Base-by-base conservation (phyloP, 2,888 invertebrate genomes). In the Synergus itoensis region DNA sequence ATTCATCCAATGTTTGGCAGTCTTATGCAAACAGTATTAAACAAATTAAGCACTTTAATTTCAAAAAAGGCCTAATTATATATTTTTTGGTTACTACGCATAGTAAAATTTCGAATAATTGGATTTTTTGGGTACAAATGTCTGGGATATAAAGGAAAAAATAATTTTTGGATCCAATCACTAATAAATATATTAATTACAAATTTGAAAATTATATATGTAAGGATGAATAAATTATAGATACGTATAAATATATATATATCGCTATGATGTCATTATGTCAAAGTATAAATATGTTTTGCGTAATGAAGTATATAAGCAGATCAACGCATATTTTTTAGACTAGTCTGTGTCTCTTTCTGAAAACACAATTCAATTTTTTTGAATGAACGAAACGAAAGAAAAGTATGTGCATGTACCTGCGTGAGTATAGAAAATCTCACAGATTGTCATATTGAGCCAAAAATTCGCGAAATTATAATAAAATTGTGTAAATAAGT, bases 281-380 rank as follows among this genome's bases (percentile, higher is more conserved):
- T 79, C 78, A 82, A 45, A 79, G 80, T 82, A 77, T 84, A 80
- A 83, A 83, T 79, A 80, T 83, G 85, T 85, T 86, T 86, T 79
- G 67, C 43, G 21, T 43, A 65, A 48, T 8, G 11, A 57, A 57
- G 2, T 45, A 41, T 45, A 21, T 65, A 43, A 18, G 41, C 41
- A 48, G 14, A 67, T 67, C 67, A 45, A 83, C 3, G 28, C 76
- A 78, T 83, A 81, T 84, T 84, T 85, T 83, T 80, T 84, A 79
- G 83, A 79, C 67, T 84, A 84, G 84, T 69, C 16, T 53, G 28
- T 16, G 36, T 73, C 36, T 53, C 3, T 53, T 53, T 53, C 1
- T 21, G 4, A n/a, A 53, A 48, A 73, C 2, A 76, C 45, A 28
- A 82, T 81, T 78, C 73, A 48, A 80, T 82, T 79, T 84, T 80